Evolutionary conservation across 2,888 invertebrate genomes (phyloP).

Genomic region (Palloptera scutellata): DNA sequence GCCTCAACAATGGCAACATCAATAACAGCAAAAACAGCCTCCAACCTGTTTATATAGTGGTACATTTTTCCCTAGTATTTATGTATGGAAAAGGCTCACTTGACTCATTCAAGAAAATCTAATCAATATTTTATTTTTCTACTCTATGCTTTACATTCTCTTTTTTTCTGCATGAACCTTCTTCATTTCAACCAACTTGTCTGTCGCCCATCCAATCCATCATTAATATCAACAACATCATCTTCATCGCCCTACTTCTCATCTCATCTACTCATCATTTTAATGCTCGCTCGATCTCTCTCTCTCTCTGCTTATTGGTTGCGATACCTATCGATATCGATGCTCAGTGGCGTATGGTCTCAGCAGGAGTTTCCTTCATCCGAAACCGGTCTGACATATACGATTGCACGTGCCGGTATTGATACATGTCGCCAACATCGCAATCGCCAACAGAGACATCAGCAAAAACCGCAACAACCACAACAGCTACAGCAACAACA

Average conservation of each 20-base stretch:
- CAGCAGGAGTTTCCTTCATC: conserved; percentile 60
- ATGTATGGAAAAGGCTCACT: background rate
- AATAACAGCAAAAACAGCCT: no score
- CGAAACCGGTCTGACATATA: conserved; percentile 62
- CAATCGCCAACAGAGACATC: conserved; percentile 47
- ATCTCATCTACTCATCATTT: no score
- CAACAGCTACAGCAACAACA: conserved; percentile 49
- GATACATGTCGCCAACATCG: conserved; percentile 50
- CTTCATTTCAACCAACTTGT: background rate
- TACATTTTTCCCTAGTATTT: no score
- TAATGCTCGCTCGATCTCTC: no score
- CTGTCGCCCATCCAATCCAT: background rate
- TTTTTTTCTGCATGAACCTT: background rate
- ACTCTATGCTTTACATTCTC: background rate
- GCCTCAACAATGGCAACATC: no score
- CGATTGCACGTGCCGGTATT: conserved; percentile 56
- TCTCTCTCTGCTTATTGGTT: background rate
- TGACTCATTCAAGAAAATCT: background rate
- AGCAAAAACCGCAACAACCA: conserved; percentile 46
- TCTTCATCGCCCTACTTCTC: no score
- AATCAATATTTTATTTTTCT: conserved; percentile 15
- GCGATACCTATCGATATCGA: background rate
- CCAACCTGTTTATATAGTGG: no score
- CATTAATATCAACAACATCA: background rate
- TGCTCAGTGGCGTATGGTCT: conserved; percentile 53